These are phyloP conservation scores for Melipona bicolor DNA, from an alignment of 2,888 invertebrate species.

Conservation along the genomic window DNA sequence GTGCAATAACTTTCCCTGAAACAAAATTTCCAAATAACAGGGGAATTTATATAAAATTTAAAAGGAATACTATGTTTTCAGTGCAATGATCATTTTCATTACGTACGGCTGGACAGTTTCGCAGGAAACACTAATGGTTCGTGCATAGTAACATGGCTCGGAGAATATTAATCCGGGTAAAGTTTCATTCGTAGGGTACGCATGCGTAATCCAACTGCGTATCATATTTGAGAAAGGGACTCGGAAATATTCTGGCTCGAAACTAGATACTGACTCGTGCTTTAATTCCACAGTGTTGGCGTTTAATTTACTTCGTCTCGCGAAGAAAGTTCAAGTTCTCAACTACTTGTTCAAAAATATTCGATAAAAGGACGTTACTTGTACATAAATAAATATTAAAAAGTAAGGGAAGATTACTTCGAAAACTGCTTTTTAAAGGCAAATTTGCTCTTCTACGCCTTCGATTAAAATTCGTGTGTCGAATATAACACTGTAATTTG, in stretches of 20 bases:
- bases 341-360: neutral
- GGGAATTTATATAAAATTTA: neutral
- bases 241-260: constrained; percentile 13
- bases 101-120: neutral
- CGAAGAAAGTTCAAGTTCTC: neutral
- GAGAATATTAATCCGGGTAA: constrained; percentile 24
- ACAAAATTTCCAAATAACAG: neutral
- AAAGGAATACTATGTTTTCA: neutral
- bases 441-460: neutral
- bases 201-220: constrained; percentile 16
- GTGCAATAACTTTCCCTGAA: too few relatives aligned
- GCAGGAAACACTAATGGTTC: neutral
- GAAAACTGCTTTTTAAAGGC: neutral
- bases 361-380: neutral
- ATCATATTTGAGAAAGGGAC: constrained; percentile 1
- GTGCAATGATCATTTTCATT: constrained; percentile 21
- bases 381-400: neutral
- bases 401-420: neutral
- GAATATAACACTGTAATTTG: neutral
- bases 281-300: neutral
- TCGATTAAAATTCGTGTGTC: neutral
- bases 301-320: neutral
- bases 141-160: neutral
- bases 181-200: constrained; percentile 28
- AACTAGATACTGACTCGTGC: neutral